Evolutionary conservation across 1,140 invertebrate genomes (phyloP), one percentile per base, ranked within the genome.

Genomic region (Lordiphosa clarofinis): DNA sequence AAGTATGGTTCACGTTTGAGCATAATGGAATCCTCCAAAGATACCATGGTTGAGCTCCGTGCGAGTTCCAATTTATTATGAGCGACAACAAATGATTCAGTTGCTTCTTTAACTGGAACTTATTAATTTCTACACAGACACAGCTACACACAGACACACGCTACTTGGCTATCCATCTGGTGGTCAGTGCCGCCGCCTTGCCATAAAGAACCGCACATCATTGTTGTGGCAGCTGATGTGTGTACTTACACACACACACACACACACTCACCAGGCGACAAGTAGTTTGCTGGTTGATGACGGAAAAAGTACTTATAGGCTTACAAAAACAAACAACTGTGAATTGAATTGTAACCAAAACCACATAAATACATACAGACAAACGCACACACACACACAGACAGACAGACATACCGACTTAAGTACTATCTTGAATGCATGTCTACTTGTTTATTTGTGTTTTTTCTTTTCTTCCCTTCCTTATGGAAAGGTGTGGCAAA

Each of bases 91-190:
- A 70, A 66, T 70, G 67, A 70, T 65, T 70, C 62, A 70, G 67
- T 66, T 70, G 67, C 56, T 70, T 70, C 67, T 70, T 70, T 70
- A 70, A 70, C 62, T 70, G 62, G 62, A 70, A 70, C 67, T 66
- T 70, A 68, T 68, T 71, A 68, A 56, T 68, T 71, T 71, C 57
- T 49, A 66, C 48, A 66, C 38, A 70, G 42, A 49, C 57, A 67
- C 36, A 37, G 40, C 33, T 21, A 46, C n/a, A 56, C 28, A 38
- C 8, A 38, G 7, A 31, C 28, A 48, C 60, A 68, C 64, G 65
- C 65, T 64, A 68, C 61, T 54, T 64, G 19, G 19, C 21, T 24
- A 0, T 24, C 21, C 21, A 24, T 24, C 21, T 24, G 21, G 21
- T 31, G 28, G 28, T 31, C 28, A 31, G 28, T 31, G 56, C 56